Conservation (phyloP, 2,113 vertebrate genomes). For the Osmerus eperlanus region DNA sequence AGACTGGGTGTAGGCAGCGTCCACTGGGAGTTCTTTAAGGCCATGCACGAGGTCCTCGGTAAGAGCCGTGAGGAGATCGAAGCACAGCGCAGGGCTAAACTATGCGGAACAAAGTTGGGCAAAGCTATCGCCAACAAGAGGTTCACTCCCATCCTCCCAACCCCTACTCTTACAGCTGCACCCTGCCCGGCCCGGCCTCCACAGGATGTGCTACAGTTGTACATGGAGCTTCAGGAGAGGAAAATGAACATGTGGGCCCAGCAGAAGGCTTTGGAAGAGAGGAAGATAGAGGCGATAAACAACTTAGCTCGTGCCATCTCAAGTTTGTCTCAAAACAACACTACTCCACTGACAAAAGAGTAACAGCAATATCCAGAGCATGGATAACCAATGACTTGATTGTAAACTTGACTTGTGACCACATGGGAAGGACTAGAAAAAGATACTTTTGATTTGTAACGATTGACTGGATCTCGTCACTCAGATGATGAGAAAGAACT, state of each 20-base stretch:
- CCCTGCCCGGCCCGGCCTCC: slow-evolving; percentile 51
- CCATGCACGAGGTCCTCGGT: slow-evolving; percentile 69
- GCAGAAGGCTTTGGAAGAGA: slow-evolving; percentile 74
- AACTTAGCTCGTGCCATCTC: slow-evolving; percentile 74
- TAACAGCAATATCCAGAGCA: slow-evolving; percentile 3
- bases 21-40: slow-evolving; percentile 76
- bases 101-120: slow-evolving; percentile 56
- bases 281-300: slow-evolving; percentile 75
- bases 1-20: slow-evolving; percentile 58
- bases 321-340: slow-evolving; percentile 63
- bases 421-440: neutral
- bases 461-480: no score
- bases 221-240: slow-evolving; percentile 77
- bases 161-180: slow-evolving; percentile 37
- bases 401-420: neutral
- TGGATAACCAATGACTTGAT: neutral
- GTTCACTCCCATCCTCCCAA: slow-evolving; percentile 71
- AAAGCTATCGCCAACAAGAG: slow-evolving; percentile 63
- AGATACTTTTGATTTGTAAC: no score
- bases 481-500: no score
- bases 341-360: slow-evolving; percentile 43
- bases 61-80: slow-evolving; percentile 67
- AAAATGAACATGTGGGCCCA: slow-evolving; percentile 78
- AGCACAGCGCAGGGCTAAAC: slow-evolving; percentile 59
- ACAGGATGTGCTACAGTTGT: slow-evolving; percentile 72